Evolutionary conservation across 2,888 invertebrate genomes (phyloP).

Genomic region (Podotricha telesiphe): DNA sequence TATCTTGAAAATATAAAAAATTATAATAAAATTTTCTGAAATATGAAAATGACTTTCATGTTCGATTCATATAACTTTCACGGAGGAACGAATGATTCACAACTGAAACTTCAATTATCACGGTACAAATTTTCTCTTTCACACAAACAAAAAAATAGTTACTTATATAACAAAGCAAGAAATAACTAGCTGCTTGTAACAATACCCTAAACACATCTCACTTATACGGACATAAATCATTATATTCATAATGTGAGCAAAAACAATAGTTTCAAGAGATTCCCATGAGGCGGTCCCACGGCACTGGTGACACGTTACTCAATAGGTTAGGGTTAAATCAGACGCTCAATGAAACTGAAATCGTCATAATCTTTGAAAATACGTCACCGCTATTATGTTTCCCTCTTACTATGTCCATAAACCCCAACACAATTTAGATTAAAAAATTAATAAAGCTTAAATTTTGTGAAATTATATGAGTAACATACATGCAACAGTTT

Average conservation of each 20-base stretch:
- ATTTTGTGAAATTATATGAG: too few relatives aligned
- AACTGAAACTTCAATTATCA: not conserved
- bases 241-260: slow-evolving; percentile 40
- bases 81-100: too few relatives aligned
- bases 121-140: not conserved
- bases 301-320: slow-evolving; percentile 51
- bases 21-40: too few relatives aligned
- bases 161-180: slow-evolving; percentile 18
- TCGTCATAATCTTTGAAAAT: slow-evolving; percentile 18
- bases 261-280: slow-evolving; percentile 48
- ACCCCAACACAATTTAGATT: too few relatives aligned
- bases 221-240: slow-evolving; percentile 44
- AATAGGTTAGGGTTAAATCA: slow-evolving; percentile 50
- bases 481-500: too few relatives aligned
- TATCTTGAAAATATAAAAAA: too few relatives aligned
- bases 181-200: slow-evolving; percentile 19
- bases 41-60: too few relatives aligned
- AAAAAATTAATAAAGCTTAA: too few relatives aligned
- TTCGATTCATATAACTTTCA: too few relatives aligned
- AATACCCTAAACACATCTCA: slow-evolving; percentile 38
- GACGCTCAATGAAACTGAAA: slow-evolving; percentile 23
- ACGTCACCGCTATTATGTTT: slow-evolving; percentile 6
- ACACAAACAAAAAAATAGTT: not conserved
- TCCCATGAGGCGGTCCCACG: slow-evolving; percentile 51
- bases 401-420: too few relatives aligned